phyloP scores from a whole-genome alignment of 2,888 invertebrate genomes.

The Calliopum simillimum region DNA sequence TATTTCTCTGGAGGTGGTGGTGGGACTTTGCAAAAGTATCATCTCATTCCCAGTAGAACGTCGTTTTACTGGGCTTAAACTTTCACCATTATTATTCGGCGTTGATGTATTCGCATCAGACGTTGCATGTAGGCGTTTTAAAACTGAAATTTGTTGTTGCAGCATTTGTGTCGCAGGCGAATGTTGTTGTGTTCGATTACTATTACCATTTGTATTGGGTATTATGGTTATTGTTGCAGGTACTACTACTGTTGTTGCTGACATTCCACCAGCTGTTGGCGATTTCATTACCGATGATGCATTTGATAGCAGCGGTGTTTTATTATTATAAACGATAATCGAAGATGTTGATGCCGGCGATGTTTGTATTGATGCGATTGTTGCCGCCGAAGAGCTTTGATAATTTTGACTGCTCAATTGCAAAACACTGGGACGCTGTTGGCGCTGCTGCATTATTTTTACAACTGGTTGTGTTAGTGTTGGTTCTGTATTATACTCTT shows the following conservation, averaged over 20 bases:
- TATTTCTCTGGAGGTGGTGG: constrained; percentile 47
- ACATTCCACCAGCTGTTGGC: neutral
- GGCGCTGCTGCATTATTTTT: neutral
- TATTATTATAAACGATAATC: constrained; percentile 3
- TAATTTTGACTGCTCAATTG: constrained; percentile 9
- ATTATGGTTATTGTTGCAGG: too few relatives aligned
- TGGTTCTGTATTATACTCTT: neutral
- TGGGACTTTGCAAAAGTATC: constrained; percentile 14
- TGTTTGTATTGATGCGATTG: neutral
- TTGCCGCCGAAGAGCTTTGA: neutral
- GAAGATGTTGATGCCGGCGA: neutral
- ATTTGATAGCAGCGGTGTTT: neutral
- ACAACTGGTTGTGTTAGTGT: too few relatives aligned
- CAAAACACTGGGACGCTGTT: constrained; percentile 13
- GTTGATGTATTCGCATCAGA: neutral
- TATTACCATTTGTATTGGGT: too few relatives aligned
- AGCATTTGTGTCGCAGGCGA: constrained; percentile 6
- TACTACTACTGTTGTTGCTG: too few relatives aligned
- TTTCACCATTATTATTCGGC: neutral
- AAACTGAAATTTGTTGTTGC: constrained; percentile 39
- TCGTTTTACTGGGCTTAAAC: constrained; percentile 17
- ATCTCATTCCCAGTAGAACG: neutral
- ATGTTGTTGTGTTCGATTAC: neutral
- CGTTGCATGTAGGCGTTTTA: constrained; percentile 44
- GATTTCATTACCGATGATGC: constrained; percentile 19